Evolutionary conservation across 2,113 vertebrate genomes (phyloP), one percentile per base, ranked within the genome.

Genomic region (Scalopus aquaticus): DNA sequence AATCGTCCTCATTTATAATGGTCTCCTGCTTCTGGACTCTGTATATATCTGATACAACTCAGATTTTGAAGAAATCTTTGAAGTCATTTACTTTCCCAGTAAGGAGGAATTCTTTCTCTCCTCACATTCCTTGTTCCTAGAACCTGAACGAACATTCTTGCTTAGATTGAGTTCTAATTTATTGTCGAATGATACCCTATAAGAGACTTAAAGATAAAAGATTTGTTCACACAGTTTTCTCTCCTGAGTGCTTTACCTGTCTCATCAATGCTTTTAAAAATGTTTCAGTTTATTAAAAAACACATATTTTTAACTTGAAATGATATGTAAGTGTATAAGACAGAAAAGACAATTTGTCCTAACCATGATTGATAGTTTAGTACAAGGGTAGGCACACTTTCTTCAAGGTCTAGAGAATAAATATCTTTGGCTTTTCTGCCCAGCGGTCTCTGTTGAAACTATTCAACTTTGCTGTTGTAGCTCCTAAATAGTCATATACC

Each of bases 261-360:
- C 86, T 81, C 42, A 58, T 72, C 30, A 95, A 6, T 69, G 20
- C 39, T 84, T 91, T 88, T 72, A 30, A 88, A 88, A 42, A 91
- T 90, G 7, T 73, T 95, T 84, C 44, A 83, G 72, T n/a, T 74
- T 91, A 24, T 69, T 30, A 58, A 83, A 94, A 95, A 70, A 49
- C 35, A 30, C 22, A 16, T 20, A 13, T 17, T 72, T 69, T 92
- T 93, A 82, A 86, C 35, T 39, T 8, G 67, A 84, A 88, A 84
- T 69, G 16, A 46, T 62, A 19, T n/a, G 35, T 26, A 46, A 69
- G 8, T 46, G 4, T 90, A 24, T 60, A 51, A 64, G 15, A 12
- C 56, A 70, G 69, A 84, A 88, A 79, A 69, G 20, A 67, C 20
- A 72, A 65, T 13, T 60, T 56, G 24, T 62, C 69, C 76, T 96